Evolutionary conservation across 2,888 invertebrate genomes (phyloP).

Genomic region (Drosophila tripunctata): DNA sequence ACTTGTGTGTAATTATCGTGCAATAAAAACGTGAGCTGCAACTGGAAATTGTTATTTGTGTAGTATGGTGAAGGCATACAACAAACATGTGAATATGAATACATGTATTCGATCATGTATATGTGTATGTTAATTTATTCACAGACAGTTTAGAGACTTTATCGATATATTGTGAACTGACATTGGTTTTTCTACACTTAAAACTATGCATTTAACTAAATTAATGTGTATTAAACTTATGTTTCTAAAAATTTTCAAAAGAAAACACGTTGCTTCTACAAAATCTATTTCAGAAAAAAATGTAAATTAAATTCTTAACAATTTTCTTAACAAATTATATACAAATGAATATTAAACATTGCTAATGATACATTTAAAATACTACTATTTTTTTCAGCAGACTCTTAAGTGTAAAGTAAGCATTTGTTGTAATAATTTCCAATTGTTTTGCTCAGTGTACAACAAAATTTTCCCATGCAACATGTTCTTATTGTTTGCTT

Average conservation of each 20-base stretch:
- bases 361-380: too few relatives aligned
- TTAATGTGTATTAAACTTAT: not conserved
- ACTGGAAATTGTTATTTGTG: slow-evolving; percentile 28
- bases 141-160: slow-evolving; percentile 4
- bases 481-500: slow-evolving; percentile 4
- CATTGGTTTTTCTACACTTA: not conserved
- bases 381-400: not conserved
- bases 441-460: not conserved
- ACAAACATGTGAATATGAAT: not conserved
- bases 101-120: slow-evolving; percentile 11
- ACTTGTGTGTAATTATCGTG: slow-evolving; percentile 59
- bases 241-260: too few relatives aligned
- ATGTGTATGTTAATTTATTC: too few relatives aligned
- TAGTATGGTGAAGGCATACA: not conserved
- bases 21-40: slow-evolving; percentile 70
- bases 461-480: not conserved
- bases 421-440: too few relatives aligned
- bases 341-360: too few relatives aligned
- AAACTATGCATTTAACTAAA: not conserved
- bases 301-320: too few relatives aligned
- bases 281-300: too few relatives aligned
- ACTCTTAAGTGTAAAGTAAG: not conserved
- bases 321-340: too few relatives aligned
- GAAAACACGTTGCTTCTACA: too few relatives aligned
- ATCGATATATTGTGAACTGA: not conserved